These are phyloP conservation scores for Polietes domitor DNA, from an alignment of 2,888 invertebrate genomes.

Conservation along the genomic window DNA sequence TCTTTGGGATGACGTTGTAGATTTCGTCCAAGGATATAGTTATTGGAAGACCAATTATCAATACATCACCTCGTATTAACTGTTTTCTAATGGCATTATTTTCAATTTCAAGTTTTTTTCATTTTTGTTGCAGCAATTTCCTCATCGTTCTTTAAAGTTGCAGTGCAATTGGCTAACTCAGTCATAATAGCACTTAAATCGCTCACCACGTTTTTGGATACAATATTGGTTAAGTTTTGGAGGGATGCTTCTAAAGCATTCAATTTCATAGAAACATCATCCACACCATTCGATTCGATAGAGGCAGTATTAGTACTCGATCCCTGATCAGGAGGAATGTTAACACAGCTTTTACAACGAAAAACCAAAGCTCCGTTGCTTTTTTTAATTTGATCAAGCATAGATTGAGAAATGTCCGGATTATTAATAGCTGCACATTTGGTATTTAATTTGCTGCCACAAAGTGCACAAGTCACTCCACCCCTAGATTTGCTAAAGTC, in stretches of 20 bases:
- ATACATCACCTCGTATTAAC: background rate
- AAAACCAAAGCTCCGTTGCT: background rate
- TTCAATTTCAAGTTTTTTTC: background rate
- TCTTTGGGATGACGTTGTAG: background rate
- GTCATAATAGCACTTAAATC: background rate
- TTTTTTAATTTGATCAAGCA: background rate
- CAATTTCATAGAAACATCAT: background rate
- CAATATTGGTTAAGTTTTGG: background rate
- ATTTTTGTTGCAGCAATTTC: background rate
- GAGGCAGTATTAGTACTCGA: too few species aligned
- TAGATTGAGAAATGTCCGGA: background rate
- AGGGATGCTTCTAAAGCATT: background rate
- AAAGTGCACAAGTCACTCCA: background rate
- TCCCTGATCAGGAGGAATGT: background rate
- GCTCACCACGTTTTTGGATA: background rate
- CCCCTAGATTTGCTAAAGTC: background rate
- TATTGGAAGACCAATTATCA: background rate
- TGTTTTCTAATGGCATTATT: background rate
- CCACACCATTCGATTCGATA: background rate
- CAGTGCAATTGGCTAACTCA: background rate
- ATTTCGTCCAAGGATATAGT: background rate
- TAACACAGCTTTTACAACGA: background rate
- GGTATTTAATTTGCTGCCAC: background rate
- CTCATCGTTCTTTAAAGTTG: background rate
- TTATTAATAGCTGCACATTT: background rate